Conservation (phyloP, 1,140 invertebrate genomes). For the Drosophila sp. region DNA sequence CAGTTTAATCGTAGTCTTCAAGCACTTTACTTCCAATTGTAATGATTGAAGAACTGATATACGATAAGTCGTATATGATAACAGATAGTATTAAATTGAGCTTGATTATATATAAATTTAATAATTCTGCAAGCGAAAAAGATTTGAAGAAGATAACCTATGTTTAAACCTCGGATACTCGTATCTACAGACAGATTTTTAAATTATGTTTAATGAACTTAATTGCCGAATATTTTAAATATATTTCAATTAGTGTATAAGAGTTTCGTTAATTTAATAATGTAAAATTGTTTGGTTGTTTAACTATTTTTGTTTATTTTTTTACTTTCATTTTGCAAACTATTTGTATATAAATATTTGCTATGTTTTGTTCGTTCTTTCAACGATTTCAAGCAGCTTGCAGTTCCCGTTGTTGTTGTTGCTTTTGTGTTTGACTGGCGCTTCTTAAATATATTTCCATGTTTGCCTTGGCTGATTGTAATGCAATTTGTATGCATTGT, state of each 20-base stretch:
- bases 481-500: constrained; percentile 82
- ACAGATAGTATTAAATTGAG: no score
- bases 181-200: not conserved
- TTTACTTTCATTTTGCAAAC: constrained; percentile 49
- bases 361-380: constrained; percentile 37
- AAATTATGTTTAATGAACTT: not conserved
- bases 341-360: constrained; percentile 74
- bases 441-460: constrained; percentile 67
- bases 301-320: not conserved
- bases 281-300: not conserved
- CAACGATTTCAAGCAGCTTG: constrained; percentile 25
- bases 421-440: constrained; percentile 24
- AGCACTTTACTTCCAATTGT: no score
- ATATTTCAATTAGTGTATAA: constrained; percentile 6
- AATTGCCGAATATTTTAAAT: not conserved
- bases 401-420: constrained; percentile 5
- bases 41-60: no score
- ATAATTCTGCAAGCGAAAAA: no score
- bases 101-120: no score
- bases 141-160: no score
- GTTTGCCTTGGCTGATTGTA: constrained; percentile 76
- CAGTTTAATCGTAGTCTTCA: no score
- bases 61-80: no score
- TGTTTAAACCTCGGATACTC: no score
- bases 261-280: not conserved